Evolutionary conservation across 2,888 invertebrate genomes (phyloP).

Genomic region (Phengaris alcon): DNA sequence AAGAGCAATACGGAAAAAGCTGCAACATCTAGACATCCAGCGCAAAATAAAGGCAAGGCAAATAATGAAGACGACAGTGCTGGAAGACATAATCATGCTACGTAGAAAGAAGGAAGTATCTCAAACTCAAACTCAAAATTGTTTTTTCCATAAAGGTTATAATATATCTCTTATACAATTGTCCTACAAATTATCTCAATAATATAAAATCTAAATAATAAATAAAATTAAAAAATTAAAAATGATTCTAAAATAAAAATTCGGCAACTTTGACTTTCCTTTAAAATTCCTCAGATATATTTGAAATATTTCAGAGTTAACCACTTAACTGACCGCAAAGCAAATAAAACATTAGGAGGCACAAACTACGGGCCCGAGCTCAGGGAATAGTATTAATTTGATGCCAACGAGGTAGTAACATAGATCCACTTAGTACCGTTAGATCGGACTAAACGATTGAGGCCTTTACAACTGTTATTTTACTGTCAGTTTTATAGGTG

Average conservation of each 20-base stretch:
- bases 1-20: too few relatives aligned
- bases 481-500: neutral
- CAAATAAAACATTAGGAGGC: constrained; percentile 52
- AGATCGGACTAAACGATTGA: neutral
- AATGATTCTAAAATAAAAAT: neutral
- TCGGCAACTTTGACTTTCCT: neutral
- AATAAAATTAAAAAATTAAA: too few relatives aligned
- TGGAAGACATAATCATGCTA: too few relatives aligned
- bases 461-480: neutral
- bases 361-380: constrained; percentile 43
- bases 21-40: too few relatives aligned
- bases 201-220: neutral
- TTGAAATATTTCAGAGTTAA: constrained; percentile 39
- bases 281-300: constrained; percentile 16
- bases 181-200: too few relatives aligned
- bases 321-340: constrained; percentile 40
- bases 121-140: too few relatives aligned
- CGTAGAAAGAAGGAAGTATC: too few relatives aligned
- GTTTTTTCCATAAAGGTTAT: too few relatives aligned
- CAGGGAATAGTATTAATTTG: constrained; percentile 59
- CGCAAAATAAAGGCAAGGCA: too few relatives aligned
- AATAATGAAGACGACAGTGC: too few relatives aligned
- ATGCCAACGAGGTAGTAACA: neutral
- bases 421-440: constrained; percentile 1
- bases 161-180: too few relatives aligned